Conservation (phyloP, 2,888 invertebrate species). For the Polydrusus pterygomalis region DNA sequence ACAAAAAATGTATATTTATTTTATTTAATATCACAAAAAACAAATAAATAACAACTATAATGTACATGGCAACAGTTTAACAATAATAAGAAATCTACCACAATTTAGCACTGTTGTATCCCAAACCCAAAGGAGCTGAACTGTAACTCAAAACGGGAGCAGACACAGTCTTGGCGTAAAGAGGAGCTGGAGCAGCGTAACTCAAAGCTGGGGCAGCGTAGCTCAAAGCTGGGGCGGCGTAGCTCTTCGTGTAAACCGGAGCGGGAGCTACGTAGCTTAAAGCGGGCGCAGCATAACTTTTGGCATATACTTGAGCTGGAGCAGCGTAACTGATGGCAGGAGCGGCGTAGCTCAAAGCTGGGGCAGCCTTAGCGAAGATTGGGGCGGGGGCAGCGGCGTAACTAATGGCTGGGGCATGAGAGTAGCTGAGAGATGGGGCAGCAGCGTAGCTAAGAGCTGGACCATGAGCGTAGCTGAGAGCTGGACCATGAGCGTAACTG, state of each 20-base stretch:
- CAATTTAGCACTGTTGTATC: slow-evolving; percentile 45
- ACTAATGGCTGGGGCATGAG: background rate
- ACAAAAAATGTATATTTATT: slow-evolving; percentile 19
- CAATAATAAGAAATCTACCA: slow-evolving; percentile 29
- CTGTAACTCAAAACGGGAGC: slow-evolving; percentile 36
- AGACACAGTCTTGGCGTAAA: background rate
- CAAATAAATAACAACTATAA: slow-evolving; percentile 33
- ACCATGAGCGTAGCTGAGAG: slow-evolving; percentile 7
- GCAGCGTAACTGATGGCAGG: slow-evolving; percentile 37
- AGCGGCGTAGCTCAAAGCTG: slow-evolving; percentile 30
- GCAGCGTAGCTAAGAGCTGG: background rate
- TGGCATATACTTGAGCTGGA: slow-evolving; percentile 20
- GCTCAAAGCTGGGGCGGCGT: slow-evolving; percentile 22
- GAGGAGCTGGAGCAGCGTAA: slow-evolving; percentile 44
- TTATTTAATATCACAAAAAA: slow-evolving; percentile 41
- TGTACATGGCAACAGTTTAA: background rate
- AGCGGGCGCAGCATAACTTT: slow-evolving; percentile 33
- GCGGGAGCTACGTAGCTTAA: slow-evolving; percentile 42
- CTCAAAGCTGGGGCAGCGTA: slow-evolving; percentile 41
- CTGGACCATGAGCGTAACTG: slow-evolving; percentile 12
- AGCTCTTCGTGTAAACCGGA: slow-evolving; percentile 34
- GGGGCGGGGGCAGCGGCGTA: background rate
- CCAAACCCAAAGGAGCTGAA: slow-evolving; percentile 45
- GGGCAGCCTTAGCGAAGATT: slow-evolving; percentile 25
- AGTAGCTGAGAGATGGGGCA: background rate